Evolutionary conservation across 2,888 invertebrate species (phyloP).

Genomic region (Caradrina clavipalpis): DNA sequence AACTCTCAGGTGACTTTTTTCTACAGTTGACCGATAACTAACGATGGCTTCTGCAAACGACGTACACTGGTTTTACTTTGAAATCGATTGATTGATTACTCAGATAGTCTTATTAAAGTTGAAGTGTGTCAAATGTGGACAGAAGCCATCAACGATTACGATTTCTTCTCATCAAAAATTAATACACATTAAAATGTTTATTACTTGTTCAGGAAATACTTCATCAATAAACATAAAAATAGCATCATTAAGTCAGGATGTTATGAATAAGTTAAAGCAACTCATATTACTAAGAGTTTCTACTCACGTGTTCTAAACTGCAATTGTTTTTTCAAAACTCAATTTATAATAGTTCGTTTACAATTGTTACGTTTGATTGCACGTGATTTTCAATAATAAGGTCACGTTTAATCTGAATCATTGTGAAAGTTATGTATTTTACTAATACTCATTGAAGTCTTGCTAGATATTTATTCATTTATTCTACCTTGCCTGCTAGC

Average conservation of each 20-base stretch:
- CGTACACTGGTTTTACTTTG: conserved; percentile 32
- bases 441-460: conserved; percentile 32
- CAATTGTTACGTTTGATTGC: conserved; percentile 51
- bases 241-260: conserved; percentile 49
- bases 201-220: conserved; percentile 8
- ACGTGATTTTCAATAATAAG: conserved; percentile 67
- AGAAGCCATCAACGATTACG: conserved; percentile 19
- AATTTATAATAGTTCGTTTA: conserved; percentile 49
- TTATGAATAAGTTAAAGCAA: conserved; percentile 51
- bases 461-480: conserved; percentile 8
- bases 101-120: background rate
- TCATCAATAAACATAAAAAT: conserved; percentile 16
- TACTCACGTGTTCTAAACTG: conserved; percentile 57
- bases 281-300: conserved; percentile 53
- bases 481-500: conserved; percentile 10
- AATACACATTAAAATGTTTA: background rate
- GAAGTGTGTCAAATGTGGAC: conserved; percentile 36
- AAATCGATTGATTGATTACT: conserved; percentile 53
- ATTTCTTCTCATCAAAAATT: conserved; percentile 24
- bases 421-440: conserved; percentile 59
- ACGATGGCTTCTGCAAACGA: conserved; percentile 26
- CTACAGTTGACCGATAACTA: conserved; percentile 49
- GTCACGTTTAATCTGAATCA: conserved; percentile 65
- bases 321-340: conserved; percentile 63
- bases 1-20: conserved; percentile 50